Conservation (phyloP, 2,113 vertebrate genomes). For the Dipodomys spectabilis region DNA sequence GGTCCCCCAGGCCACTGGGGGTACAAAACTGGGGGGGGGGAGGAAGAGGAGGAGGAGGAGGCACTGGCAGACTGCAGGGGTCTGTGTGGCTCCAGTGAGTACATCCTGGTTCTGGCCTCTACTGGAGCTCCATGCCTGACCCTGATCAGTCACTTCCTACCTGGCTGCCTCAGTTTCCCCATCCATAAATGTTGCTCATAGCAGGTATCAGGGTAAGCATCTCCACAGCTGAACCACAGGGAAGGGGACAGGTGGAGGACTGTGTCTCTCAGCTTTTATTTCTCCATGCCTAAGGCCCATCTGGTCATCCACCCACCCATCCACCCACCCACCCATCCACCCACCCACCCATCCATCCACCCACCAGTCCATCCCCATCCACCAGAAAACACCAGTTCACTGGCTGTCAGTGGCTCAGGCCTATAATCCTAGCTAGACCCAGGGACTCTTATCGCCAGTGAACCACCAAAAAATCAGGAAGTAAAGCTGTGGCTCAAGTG, state of each 20-base stretch:
- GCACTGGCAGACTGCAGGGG: not conserved
- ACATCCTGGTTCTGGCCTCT: not conserved
- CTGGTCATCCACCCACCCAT: not conserved
- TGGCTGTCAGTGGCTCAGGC: too few species aligned
- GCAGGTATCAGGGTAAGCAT: not conserved
- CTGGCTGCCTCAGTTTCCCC: not conserved
- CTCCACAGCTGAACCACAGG: not conserved
- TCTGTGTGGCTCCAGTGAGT: not conserved
- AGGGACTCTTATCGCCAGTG: too few species aligned
- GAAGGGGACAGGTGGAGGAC: not conserved
- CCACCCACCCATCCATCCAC: not conserved
- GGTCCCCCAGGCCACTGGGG: too few species aligned
- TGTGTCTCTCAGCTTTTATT: not conserved
- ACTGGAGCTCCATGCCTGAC: fast-evolving
- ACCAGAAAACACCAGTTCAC: not conserved
- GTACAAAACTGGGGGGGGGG: too few species aligned
- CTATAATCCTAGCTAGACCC: too few species aligned
- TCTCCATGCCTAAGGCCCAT: not conserved
- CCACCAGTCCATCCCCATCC: too few species aligned
- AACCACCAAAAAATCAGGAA: too few species aligned
- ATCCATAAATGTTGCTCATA: fast-evolving
- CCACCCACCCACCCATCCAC: not conserved
- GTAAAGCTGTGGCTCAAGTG: too few species aligned
- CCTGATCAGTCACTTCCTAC: not conserved
- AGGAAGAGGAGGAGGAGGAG: not conserved